phyloP scores from a whole-genome alignment of 2,797 vertebrate species.

The Galago senegalensis region DNA sequence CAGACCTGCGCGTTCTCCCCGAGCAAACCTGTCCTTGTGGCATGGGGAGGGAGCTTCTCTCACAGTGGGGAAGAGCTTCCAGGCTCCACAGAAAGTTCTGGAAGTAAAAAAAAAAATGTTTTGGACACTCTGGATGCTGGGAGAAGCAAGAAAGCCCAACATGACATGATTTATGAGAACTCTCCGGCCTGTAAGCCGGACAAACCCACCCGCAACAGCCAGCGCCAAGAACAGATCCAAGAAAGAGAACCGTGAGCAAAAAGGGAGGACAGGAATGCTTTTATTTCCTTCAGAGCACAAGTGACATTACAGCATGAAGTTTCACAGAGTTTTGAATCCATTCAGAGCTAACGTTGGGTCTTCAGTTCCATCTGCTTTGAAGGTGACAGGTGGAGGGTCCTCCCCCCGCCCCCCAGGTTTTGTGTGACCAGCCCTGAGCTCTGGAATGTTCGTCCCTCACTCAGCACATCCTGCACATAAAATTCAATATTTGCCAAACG shows the following conservation, averaged over 20 bases:
- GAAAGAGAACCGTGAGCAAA: no score
- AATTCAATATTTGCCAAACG: neutral
- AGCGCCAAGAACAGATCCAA: neutral
- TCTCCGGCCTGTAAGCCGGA: neutral
- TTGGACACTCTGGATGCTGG: no score
- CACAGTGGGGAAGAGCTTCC: fast-evolving
- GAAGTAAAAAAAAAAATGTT: neutral
- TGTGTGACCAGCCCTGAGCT: neutral
- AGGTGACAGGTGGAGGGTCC: no score
- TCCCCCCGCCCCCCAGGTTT: neutral
- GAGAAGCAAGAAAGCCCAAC: neutral
- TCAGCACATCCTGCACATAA: neutral
- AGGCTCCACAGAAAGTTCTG: neutral
- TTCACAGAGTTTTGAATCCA: neutral
- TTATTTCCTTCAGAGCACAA: fast-evolving
- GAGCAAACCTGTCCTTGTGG: neutral
- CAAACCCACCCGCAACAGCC: neutral
- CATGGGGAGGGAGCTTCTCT: neutral
- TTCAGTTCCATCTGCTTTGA: neutral
- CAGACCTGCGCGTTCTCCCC: neutral
- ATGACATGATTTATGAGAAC: fast-evolving
- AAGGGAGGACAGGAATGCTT: fast-evolving
- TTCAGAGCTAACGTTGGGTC: neutral
- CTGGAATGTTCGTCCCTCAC: fast-evolving
- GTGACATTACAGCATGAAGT: fast-evolving